A percentile compares a stretch with the other conserved stretches of the same genome.
These are phyloP conservation scores for Empis livida DNA, from an alignment of 2,888 invertebrate genomes.

Conservation along the genomic window DNA sequence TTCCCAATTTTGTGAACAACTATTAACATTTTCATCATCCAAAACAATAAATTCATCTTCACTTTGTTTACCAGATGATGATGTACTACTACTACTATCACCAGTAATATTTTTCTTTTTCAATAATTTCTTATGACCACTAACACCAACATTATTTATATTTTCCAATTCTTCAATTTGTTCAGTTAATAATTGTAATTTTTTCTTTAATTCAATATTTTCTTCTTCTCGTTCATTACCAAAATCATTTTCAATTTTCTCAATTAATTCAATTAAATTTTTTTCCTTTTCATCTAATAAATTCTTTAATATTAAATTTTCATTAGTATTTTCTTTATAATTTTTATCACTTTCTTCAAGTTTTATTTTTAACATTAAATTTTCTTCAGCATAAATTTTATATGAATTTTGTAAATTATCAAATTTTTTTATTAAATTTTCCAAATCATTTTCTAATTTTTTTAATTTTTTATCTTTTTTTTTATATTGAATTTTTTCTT, in stretches of 20 bases:
- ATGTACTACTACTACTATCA: constrained; percentile 5
- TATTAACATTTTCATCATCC: constrained; percentile 22
- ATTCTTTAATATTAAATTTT: constrained; percentile 22
- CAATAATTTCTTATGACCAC: constrained; percentile 18
- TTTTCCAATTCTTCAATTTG: constrained; percentile 22
- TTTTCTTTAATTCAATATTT: constrained; percentile 21
- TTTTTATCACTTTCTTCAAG: constrained; percentile 23
- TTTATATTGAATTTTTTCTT: constrained; percentile 13
- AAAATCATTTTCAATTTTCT: constrained; percentile 21
- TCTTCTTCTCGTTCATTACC: constrained; percentile 20
- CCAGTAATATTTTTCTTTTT: constrained; percentile 14
- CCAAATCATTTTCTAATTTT: constrained; percentile 21
- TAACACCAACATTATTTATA: constrained; percentile 4
- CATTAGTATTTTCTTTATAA: constrained; percentile 19
- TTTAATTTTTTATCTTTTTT: constrained; percentile 20
- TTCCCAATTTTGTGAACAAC: constrained; percentile 11
- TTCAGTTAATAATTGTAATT: constrained; percentile 16
- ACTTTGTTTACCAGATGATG: constrained; percentile 23
- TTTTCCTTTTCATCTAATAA: constrained; percentile 24
- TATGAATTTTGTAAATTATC: constrained; percentile 17
- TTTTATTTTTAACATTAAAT: constrained; percentile 17
- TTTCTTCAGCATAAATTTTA: constrained; percentile 13
- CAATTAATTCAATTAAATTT: constrained; percentile 24
- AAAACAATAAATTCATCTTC: constrained; percentile 29
- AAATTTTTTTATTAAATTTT: constrained; percentile 17